Evolutionary conservation across 2,888 invertebrate species (phyloP).

Genomic region (Torymus tubicola): DNA sequence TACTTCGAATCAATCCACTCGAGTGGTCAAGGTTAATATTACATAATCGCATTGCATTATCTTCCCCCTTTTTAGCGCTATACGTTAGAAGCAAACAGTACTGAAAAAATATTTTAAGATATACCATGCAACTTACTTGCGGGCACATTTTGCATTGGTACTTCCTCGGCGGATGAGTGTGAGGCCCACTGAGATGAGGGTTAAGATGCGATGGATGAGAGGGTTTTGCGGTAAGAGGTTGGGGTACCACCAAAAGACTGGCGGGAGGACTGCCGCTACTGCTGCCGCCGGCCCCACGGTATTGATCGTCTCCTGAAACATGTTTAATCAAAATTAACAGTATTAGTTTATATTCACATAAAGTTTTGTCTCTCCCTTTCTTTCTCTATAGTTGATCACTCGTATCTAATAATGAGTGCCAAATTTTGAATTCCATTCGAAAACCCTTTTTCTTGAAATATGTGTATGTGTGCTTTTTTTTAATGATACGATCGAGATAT

Average conservation of each 20-base stretch:
- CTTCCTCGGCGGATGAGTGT: constrained; percentile 81
- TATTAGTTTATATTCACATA: not conserved
- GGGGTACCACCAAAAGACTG: constrained; percentile 91
- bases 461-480: too few species aligned
- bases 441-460: too few species aligned
- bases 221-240: constrained; percentile 80
- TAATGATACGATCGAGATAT: too few species aligned
- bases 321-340: not conserved
- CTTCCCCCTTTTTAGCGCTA: too few species aligned
- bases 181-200: constrained; percentile 74
- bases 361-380: not conserved
- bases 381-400: too few species aligned
- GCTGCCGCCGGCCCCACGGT: constrained; percentile 76
- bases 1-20: too few species aligned
- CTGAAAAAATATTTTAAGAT: too few species aligned
- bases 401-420: too few species aligned
- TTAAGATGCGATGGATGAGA: constrained; percentile 75
- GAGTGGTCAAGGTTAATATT: too few species aligned
- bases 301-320: constrained; percentile 73
- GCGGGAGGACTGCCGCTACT: constrained; percentile 79
- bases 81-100: too few species aligned
- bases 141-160: constrained; percentile 98
- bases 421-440: too few species aligned
- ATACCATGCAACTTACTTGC: constrained; percentile 90
- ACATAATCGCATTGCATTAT: too few species aligned